A percentile compares a stretch with the other conserved stretches of the same genome.
Conservation (phyloP, 2,797 vertebrate species). For the Enteromius trimaculatus region DNA sequence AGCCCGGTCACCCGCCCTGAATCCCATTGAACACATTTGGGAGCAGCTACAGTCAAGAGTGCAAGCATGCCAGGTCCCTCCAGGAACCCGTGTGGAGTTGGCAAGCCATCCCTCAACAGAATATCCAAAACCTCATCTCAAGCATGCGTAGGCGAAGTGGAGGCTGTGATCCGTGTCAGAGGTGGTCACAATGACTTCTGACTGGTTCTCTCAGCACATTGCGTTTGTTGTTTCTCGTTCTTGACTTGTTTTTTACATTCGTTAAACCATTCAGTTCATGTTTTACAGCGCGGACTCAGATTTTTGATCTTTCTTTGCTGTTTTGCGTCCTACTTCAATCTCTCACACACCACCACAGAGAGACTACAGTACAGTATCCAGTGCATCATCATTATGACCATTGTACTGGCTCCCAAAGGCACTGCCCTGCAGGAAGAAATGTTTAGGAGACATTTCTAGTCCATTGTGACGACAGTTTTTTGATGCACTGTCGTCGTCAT, state of each 20-base stretch:
- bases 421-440: too few species aligned
- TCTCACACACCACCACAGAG: too few species aligned
- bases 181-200: neutral
- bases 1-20: neutral
- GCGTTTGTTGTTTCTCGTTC: neutral
- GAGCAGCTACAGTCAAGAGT: neutral
- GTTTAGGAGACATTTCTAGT: neutral
- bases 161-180: neutral
- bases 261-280: neutral
- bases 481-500: too few species aligned
- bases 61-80: neutral
- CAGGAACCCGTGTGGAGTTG: neutral
- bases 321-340: too few species aligned
- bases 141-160: neutral
- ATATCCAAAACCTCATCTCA: neutral
- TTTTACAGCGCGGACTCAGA: neutral
- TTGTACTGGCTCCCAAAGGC: too few species aligned
- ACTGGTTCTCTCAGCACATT: neutral
- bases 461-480: too few species aligned
- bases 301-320: too few species aligned
- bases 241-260: neutral
- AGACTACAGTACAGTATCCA: too few species aligned
- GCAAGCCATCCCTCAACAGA: neutral
- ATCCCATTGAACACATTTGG: neutral
- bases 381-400: too few species aligned